These are phyloP conservation scores for Listrodromus nycthemerus DNA, from an alignment of 2,888 invertebrate species.

Conservation along the genomic window DNA sequence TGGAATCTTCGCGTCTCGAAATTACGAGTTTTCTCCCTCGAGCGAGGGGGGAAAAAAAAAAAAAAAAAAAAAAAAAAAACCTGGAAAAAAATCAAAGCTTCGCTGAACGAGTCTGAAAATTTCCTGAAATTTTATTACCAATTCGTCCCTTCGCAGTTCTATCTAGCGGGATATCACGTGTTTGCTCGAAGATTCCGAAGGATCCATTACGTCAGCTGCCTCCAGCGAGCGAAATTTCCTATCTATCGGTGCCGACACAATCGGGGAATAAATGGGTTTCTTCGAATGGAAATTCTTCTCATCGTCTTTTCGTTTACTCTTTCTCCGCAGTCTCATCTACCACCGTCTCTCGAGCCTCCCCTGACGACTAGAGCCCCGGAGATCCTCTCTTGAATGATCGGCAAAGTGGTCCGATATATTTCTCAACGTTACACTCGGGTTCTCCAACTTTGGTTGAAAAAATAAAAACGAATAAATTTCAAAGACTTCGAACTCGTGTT, in stretches of 20 bases:
- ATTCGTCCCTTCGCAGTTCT: neutral
- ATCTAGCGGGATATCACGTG: slow-evolving; percentile 25
- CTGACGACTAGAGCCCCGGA: slow-evolving; percentile 7
- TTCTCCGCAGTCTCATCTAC: slow-evolving; percentile 11
- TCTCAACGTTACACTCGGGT: neutral
- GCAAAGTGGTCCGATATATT: too few relatives aligned
- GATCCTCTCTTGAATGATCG: too few relatives aligned
- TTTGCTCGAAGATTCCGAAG: slow-evolving; percentile 53
- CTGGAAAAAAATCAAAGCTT: neutral
- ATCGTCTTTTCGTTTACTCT: slow-evolving; percentile 41
- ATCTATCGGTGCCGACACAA: slow-evolving; percentile 66
- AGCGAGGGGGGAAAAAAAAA: too few relatives aligned
- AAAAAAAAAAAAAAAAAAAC: neutral
- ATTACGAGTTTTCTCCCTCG: too few relatives aligned
- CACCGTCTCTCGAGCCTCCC: neutral
- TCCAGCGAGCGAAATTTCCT: slow-evolving; percentile 29
- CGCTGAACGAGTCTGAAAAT: neutral
- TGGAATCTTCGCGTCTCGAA: too few relatives aligned
- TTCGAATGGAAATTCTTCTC: slow-evolving; percentile 76
- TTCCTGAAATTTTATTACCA: slow-evolving; percentile 2
- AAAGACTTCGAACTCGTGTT: too few relatives aligned
- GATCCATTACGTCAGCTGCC: slow-evolving; percentile 54
- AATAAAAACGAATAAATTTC: neutral
- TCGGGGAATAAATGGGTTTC: slow-evolving; percentile 77
- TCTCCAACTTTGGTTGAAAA: too few relatives aligned